phyloP scores from a whole-genome alignment of 1,140 invertebrate species.

The Latrodectus geometricus region DNA sequence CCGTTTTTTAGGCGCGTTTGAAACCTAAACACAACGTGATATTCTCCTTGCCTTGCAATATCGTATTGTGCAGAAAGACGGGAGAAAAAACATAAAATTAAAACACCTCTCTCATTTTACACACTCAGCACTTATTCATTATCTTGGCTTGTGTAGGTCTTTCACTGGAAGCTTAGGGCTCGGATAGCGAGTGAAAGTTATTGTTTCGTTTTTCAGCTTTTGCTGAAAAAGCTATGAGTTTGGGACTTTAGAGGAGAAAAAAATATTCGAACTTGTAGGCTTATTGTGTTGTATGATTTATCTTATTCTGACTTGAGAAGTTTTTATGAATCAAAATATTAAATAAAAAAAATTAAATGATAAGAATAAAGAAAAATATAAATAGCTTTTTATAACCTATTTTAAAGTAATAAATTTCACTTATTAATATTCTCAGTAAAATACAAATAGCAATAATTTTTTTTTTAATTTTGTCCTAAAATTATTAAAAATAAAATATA shows the following conservation, averaged over 20 bases:
- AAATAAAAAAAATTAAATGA: too few species aligned
- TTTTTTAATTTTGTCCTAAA: too few species aligned
- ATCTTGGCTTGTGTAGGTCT: constrained; percentile 21
- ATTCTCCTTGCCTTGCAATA: constrained; percentile 21
- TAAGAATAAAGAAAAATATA: too few species aligned
- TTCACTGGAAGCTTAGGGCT: constrained; percentile 23
- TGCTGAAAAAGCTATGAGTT: neutral
- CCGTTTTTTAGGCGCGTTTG: neutral
- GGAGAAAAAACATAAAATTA: too few species aligned
- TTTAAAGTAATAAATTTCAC: too few species aligned
- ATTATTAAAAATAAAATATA: too few species aligned
- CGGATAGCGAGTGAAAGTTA: constrained; percentile 3
- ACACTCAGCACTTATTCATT: constrained; percentile 30
- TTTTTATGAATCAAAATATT: neutral
- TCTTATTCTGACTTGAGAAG: neutral
- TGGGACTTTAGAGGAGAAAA: neutral
- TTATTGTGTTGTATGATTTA: neutral
- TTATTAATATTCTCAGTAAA: too few species aligned
- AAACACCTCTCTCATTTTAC: neutral
- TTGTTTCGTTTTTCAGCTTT: constrained; percentile 13
- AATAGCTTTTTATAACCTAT: too few species aligned
- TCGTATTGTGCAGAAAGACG: neutral
- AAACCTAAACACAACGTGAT: constrained; percentile 43
- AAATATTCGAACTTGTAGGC: too few species aligned
- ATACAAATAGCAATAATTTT: too few species aligned